A percentile compares a stretch with the other conserved stretches of the same genome.
Conservation (phyloP, 1,140 invertebrate species). For the Drosophila repleta region DNA sequence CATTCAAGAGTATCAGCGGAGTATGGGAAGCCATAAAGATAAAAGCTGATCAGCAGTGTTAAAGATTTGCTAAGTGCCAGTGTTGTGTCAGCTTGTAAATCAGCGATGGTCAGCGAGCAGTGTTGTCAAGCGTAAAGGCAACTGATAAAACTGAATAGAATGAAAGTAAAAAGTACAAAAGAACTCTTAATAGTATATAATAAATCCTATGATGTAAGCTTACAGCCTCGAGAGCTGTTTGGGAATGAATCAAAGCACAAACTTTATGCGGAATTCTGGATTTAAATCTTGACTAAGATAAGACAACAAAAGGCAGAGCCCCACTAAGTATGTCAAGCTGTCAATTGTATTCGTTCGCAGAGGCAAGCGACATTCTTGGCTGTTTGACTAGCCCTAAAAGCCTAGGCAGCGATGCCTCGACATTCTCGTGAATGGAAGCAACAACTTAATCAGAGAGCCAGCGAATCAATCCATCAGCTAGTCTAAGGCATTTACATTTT, state of each 20-base stretch:
- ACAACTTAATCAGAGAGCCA: conserved; percentile 65
- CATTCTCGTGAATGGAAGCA: conserved; percentile 53
- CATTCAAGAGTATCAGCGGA: conserved; percentile 31
- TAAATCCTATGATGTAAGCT: too few species aligned
- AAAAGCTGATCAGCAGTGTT: conserved; percentile 28
- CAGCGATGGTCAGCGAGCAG: conserved; percentile 45
- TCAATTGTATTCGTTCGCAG: conserved; percentile 7
- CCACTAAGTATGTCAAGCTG: conserved; percentile 30
- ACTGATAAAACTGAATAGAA: not conserved
- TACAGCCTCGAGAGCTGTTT: too few species aligned
- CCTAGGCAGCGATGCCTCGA: not conserved
- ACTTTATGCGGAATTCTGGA: not conserved
- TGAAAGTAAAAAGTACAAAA: too few species aligned
- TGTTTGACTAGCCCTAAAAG: not conserved
- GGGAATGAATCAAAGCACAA: not conserved
- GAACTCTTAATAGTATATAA: too few species aligned
- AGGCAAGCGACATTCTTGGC: conserved; percentile 2
- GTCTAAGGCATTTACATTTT: conserved; percentile 43
- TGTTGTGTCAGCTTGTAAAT: conserved; percentile 74
- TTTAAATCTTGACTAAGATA: not conserved
- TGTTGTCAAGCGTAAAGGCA: conserved; percentile 21
- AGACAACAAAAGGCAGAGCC: not conserved
- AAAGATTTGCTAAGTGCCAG: conserved; percentile 70
- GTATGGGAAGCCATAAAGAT: conserved; percentile 66
- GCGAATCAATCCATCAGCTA: conserved; percentile 75